Conservation (phyloP, 2,888 invertebrate genomes). For the Harpalus rufipes region DNA sequence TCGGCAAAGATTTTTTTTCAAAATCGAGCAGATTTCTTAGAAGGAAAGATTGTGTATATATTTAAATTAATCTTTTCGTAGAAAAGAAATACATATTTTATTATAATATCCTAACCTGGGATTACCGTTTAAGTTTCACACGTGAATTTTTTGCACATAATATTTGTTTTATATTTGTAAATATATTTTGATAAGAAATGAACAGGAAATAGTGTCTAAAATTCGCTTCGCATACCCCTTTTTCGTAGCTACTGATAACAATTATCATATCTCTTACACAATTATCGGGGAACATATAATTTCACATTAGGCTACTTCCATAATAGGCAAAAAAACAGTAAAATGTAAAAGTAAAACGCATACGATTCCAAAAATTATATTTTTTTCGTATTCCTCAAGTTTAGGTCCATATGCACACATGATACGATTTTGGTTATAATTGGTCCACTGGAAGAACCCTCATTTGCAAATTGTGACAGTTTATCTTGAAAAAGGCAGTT, state of each 20-base stretch:
- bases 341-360: too few relatives aligned
- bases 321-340: too few relatives aligned
- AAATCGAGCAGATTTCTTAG: slow-evolving; percentile 15
- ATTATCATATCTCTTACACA: slow-evolving; percentile 1
- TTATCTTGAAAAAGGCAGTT: too few relatives aligned
- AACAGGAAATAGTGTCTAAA: slow-evolving; percentile 31
- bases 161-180: background rate
- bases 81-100: slow-evolving; percentile 2
- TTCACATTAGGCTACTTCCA: too few relatives aligned
- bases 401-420: too few relatives aligned
- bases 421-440: too few relatives aligned
- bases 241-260: slow-evolving; percentile 6
- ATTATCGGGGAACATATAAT: too few relatives aligned
- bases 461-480: too few relatives aligned
- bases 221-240: background rate
- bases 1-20: slow-evolving; percentile 13
- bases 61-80: slow-evolving; percentile 23
- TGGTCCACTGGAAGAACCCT: too few relatives aligned
- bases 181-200: slow-evolving; percentile 23
- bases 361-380: too few relatives aligned
- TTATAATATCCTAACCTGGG: slow-evolving; percentile 1
- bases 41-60: slow-evolving; percentile 22
- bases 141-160: background rate
- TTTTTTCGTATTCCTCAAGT: too few relatives aligned
- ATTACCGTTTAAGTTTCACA: slow-evolving; percentile 21